phyloP scores from a whole-genome alignment of 2,113 vertebrate species.

The Callipepla squamata region DNA sequence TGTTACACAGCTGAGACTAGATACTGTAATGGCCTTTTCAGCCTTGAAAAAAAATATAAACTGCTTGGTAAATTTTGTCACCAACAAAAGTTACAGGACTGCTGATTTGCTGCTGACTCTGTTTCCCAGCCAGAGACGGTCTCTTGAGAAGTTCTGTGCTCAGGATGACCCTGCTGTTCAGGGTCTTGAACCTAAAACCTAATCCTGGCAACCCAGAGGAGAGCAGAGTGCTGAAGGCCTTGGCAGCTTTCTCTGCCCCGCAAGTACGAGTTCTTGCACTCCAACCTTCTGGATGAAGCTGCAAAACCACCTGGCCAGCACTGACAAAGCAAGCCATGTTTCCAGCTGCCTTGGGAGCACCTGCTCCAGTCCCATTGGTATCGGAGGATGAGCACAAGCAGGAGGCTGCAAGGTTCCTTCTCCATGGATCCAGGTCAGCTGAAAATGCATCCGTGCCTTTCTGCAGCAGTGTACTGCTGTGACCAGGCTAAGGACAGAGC shows the following conservation, averaged over 20 bases:
- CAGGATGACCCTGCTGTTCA: not conserved
- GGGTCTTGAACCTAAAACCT: not conserved
- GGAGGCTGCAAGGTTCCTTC: not conserved
- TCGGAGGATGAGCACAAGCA: not conserved
- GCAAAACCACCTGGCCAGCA: not conserved
- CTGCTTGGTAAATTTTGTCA: not conserved
- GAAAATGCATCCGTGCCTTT: not conserved
- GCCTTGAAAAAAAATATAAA: not conserved
- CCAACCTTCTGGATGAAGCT: not conserved
- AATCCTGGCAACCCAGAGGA: not conserved
- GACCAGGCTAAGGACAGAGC: not conserved
- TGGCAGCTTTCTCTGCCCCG: not conserved
- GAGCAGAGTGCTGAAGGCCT: not conserved
- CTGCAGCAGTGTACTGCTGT: fast-evolving
- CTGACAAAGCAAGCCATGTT: not conserved
- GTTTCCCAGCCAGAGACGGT: not conserved
- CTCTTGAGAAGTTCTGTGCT: not conserved
- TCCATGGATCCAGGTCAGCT: not conserved
- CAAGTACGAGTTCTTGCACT: not conserved
- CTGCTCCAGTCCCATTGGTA: not conserved
- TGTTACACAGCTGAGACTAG: not conserved
- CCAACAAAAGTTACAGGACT: not conserved
- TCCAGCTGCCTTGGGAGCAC: not conserved
- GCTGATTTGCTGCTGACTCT: not conserved
- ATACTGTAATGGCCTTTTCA: not conserved